Evolutionary conservation across 2,797 vertebrate species (phyloP), one percentile per base, ranked within the genome.

Genomic region (Remorina albescens): DNA sequence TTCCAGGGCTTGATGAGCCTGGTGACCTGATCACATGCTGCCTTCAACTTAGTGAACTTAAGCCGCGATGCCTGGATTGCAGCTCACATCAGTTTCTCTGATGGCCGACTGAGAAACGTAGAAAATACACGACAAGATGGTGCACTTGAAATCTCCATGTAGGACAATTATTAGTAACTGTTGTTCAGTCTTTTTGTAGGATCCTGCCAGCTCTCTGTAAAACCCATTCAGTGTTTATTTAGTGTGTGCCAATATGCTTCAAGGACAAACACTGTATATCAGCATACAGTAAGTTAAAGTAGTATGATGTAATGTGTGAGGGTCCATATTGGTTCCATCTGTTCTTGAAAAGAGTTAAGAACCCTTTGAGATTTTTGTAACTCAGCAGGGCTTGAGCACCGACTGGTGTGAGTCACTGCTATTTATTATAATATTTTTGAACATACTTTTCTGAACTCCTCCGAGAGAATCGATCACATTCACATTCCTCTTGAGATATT

Each of bases 21-120:
- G n/a, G 2, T 76, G 59, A 70, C 26, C 39, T 54, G 70, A 76
- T 86, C 86, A 86, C 84, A 85, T 88, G 68, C 60, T 71, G 19
- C 61, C 25, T 15, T 81, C n/a, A 18, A 28, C 41, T 65, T 71
- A 55, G 32, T 34, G 6, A 73, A 44, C 5, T 59, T 44, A 26
- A 34, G 5, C 34, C 36, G 5, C 18, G 37, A 36, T 59, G 30
- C 39, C n/a, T 25, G 23, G 21, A 23, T 36, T 46, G 56, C 73
- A 66, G 46, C 42, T 60, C 54, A 44, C 41, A 39, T 47, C 23
- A 6, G n/a, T n/a, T n/a, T 25, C 15, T 23, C 37, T 16, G 0
- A 23, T 63, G 42, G 11, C 53, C 10, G 0, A 12, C 26, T 28
- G 8, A 49, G 26, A 64, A 65, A 57, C 50, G 42, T 0, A 56